Evolutionary conservation across 92 coral and sea anemone genomes (phyloP).

Genomic region (Parazoanthus swiftii): DNA sequence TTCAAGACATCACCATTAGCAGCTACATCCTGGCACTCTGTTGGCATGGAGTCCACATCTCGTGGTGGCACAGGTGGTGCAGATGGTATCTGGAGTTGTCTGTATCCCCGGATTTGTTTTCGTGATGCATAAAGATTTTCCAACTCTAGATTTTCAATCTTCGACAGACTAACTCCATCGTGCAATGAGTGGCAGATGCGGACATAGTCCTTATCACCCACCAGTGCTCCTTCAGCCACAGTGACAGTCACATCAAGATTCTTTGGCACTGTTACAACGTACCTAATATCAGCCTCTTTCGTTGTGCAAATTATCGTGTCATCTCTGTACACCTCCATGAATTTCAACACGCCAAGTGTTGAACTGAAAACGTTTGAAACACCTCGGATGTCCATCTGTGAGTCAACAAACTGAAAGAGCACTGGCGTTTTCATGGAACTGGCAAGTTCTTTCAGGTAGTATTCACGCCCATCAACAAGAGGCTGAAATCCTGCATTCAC

Average conservation of each 20-base stretch:
- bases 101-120: conserved; percentile 75
- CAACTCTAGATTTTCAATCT: conserved; percentile 77
- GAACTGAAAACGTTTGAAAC: conserved; percentile 71
- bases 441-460: conserved; percentile 78
- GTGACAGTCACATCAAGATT: conserved; percentile 75
- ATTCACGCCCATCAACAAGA: conserved; percentile 88
- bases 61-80: conserved; percentile 61
- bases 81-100: conserved; percentile 50
- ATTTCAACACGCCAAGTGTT: conserved; percentile 68
- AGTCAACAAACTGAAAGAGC: conserved; percentile 79
- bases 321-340: conserved; percentile 65
- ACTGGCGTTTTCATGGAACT: conserved; percentile 56
- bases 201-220: conserved; percentile 86
- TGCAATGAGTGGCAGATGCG: conserved; percentile 81
- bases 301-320: conserved; percentile 82
- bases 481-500: conserved; percentile 91
- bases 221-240: conserved; percentile 83
- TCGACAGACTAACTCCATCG: conserved; percentile 76
- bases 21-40: background rate
- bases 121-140: conserved; percentile 85
- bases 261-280: conserved; percentile 86
- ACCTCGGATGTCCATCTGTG: conserved; percentile 50
- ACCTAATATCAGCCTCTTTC: conserved; percentile 58
- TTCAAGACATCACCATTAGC: background rate
- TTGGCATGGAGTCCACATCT: conserved; percentile 14